These are phyloP conservation scores for Halocaridina rubra DNA, from an alignment of 2,888 invertebrate genomes.

Conservation along the genomic window DNA sequence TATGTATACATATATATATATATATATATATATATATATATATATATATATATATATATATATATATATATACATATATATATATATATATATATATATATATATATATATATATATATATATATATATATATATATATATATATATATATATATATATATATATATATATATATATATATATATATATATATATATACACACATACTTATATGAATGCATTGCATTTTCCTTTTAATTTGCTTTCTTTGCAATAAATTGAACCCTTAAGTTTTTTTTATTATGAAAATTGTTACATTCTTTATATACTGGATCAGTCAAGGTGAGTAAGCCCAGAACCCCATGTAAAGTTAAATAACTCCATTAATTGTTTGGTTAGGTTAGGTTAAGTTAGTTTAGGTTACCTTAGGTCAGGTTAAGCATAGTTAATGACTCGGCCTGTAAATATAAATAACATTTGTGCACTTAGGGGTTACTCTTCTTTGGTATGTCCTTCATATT, in stretches of 20 bases:
- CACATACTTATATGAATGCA: not conserved
- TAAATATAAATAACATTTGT: too few relatives aligned
- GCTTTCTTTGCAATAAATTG: too few relatives aligned
- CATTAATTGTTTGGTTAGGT: too few relatives aligned
- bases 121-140: constrained; percentile 2
- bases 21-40: constrained; percentile 20
- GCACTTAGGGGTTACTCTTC: not conserved
- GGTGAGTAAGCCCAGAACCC: too few relatives aligned
- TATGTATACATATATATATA: not conserved
- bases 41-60: constrained; percentile 33
- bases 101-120: not conserved
- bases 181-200: not conserved
- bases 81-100: constrained; percentile 13
- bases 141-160: not conserved
- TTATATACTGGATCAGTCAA: too few relatives aligned
- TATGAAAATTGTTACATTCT: too few relatives aligned
- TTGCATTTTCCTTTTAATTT: not conserved
- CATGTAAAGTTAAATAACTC: too few relatives aligned
- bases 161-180: not conserved
- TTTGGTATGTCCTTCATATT: not conserved
- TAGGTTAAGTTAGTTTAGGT: too few relatives aligned
- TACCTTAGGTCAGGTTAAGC: too few relatives aligned
- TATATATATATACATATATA: constrained; percentile 30
- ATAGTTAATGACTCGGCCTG: too few relatives aligned
- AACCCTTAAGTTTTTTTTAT: too few relatives aligned